These are phyloP conservation scores for Trichonephila clavipes DNA, from an alignment of 1,140 invertebrate species.

Conservation along the genomic window DNA sequence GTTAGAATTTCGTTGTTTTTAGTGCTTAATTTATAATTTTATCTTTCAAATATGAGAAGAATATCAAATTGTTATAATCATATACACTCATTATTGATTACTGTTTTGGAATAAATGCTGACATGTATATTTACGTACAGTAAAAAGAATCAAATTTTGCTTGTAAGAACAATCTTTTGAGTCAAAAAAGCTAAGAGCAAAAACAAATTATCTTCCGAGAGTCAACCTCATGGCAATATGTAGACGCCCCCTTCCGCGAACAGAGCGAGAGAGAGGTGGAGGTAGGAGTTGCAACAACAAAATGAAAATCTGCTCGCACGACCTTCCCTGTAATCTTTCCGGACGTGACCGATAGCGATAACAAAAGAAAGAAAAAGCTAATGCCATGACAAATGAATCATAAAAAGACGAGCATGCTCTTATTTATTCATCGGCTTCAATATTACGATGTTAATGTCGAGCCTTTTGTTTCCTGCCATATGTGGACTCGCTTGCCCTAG, in stretches of 20 bases:
- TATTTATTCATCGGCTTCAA: slow-evolving; percentile 53
- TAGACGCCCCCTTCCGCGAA: neutral
- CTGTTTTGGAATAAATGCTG: too few species aligned
- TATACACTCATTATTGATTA: too few species aligned
- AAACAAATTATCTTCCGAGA: too few species aligned
- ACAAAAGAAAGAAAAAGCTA: slow-evolving; percentile 57
- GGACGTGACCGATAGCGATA: slow-evolving; percentile 38
- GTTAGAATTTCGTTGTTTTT: too few species aligned
- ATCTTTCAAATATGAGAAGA: too few species aligned
- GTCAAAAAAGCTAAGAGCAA: too few species aligned
- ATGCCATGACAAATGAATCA: slow-evolving; percentile 63
- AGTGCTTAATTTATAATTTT: too few species aligned
- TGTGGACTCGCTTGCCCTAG: neutral
- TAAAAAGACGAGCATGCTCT: slow-evolving; percentile 29
- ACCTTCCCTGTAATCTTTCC: slow-evolving; percentile 55
- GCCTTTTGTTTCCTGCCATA: neutral
- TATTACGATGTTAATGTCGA: slow-evolving; percentile 29
- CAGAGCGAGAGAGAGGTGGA: neutral
- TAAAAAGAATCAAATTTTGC: too few species aligned
- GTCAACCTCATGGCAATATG: neutral
- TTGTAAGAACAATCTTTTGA: too few species aligned
- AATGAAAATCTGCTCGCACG: slow-evolving; percentile 35
- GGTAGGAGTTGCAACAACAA: slow-evolving; percentile 9
- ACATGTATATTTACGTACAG: too few species aligned
- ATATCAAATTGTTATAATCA: too few species aligned